Conservation (phyloP, 2,888 invertebrate genomes). For the Andrena hattorfiana region DNA sequence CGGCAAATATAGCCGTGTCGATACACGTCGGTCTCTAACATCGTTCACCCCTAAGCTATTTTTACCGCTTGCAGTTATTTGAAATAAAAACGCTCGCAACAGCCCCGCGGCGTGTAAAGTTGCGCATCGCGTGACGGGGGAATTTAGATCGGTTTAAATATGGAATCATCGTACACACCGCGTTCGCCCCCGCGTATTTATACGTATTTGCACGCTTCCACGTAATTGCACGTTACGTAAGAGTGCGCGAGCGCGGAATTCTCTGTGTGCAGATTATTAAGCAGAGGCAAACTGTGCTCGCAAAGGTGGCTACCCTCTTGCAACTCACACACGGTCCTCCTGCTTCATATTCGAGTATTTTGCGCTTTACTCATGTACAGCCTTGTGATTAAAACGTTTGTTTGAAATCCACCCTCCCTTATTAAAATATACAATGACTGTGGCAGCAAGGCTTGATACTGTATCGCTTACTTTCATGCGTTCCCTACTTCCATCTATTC, state of each 20-base stretch:
- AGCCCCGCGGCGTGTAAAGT: neutral
- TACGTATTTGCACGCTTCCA: slow-evolving; percentile 13
- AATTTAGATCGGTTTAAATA: slow-evolving; percentile 33
- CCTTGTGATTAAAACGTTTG: too few species aligned
- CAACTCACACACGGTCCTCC: neutral
- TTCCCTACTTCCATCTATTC: too few species aligned
- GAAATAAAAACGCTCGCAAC: neutral
- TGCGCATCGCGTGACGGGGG: slow-evolving; percentile 24
- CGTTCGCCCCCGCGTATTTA: slow-evolving; percentile 15
- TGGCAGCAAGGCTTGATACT: too few species aligned
- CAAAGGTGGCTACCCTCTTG: neutral
- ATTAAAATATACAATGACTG: too few species aligned
- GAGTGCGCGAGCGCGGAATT: neutral
- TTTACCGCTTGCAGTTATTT: neutral
- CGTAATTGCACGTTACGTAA: slow-evolving; percentile 18
- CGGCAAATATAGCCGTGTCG: slow-evolving; percentile 9
- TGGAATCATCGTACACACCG: slow-evolving; percentile 11
- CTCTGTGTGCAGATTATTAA: slow-evolving; percentile 1
- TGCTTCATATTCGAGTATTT: neutral
- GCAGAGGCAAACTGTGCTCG: neutral
- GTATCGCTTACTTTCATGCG: too few species aligned
- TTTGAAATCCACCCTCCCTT: too few species aligned
- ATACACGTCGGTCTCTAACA: slow-evolving; percentile 3
- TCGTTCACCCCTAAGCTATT: slow-evolving; percentile 23
- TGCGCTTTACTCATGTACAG: too few species aligned